phyloP scores from a whole-genome alignment of 2,797 vertebrate genomes.

The Tapera naevia region DNA sequence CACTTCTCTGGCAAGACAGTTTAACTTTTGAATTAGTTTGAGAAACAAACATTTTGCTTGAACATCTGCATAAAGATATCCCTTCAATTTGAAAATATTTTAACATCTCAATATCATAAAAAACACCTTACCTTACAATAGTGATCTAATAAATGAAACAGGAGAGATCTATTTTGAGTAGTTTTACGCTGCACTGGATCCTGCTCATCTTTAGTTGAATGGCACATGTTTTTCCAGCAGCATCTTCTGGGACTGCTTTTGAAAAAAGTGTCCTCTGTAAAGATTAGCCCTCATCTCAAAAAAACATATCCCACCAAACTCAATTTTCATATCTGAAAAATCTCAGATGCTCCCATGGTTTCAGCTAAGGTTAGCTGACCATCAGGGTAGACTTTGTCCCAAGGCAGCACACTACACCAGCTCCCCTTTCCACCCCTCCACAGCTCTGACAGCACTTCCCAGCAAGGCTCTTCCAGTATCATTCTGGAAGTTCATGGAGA shows the following conservation, averaged over 20 bases:
- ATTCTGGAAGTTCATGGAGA: accelerated
- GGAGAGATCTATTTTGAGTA: background rate
- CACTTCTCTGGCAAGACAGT: background rate
- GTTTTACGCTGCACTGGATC: background rate
- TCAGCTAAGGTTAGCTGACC: background rate
- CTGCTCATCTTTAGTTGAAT: background rate
- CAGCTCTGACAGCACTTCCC: accelerated
- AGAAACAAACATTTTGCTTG: background rate
- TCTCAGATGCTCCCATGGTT: background rate
- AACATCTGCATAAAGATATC: background rate
- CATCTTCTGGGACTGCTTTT: background rate
- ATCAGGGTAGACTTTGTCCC: background rate
- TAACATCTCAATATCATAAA: background rate
- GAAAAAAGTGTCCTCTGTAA: background rate
- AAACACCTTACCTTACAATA: background rate
- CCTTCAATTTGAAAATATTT: background rate
- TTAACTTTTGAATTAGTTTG: background rate
- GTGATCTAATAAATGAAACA: background rate
- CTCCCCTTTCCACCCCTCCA: background rate
- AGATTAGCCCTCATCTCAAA: background rate
- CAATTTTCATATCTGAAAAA: background rate
- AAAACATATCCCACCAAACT: background rate
- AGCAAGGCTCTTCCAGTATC: background rate
- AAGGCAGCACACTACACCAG: background rate
- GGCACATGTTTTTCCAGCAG: background rate